Evolutionary conservation across 1,140 invertebrate genomes (phyloP).

Genomic region (Onthophagus taurus): DNA sequence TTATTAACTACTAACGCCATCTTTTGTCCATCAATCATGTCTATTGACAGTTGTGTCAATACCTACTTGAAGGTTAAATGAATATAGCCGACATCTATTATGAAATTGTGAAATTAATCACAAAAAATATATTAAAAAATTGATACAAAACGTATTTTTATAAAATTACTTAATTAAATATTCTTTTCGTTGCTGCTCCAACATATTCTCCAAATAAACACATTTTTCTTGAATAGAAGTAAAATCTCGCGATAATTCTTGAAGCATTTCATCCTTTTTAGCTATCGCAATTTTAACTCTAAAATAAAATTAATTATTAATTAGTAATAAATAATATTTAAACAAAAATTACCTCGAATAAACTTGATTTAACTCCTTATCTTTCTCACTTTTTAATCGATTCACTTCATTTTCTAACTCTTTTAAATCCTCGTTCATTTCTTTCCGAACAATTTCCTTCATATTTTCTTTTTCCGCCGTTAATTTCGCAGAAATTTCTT

Average conservation of each 20-base stretch:
- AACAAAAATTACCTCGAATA: constrained; percentile 40
- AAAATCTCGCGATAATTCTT: constrained; percentile 56
- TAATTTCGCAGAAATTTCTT: constrained; percentile 42
- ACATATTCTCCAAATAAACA: constrained; percentile 60
- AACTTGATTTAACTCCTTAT: constrained; percentile 41
- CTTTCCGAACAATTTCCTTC: constrained; percentile 40
- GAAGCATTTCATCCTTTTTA: constrained; percentile 64
- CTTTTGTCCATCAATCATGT: too few species aligned
- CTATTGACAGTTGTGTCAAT: too few species aligned
- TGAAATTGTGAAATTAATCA: too few species aligned
- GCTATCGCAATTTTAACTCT: constrained; percentile 69
- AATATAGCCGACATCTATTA: too few species aligned
- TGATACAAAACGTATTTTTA: neutral
- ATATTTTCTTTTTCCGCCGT: constrained; percentile 41
- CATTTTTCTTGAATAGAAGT: constrained; percentile 58
- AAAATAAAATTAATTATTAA: constrained; percentile 19
- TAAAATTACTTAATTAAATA: constrained; percentile 26
- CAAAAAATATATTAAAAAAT: neutral
- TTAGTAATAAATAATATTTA: neutral
- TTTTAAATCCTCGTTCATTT: constrained; percentile 40
- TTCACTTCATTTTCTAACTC: constrained; percentile 39
- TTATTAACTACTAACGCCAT: too few species aligned
- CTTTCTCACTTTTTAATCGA: constrained; percentile 38
- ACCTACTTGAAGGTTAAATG: too few species aligned
- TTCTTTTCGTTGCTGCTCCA: constrained; percentile 61